phyloP scores from a whole-genome alignment of 2,888 invertebrate species.

The Volucella bombylans region DNA sequence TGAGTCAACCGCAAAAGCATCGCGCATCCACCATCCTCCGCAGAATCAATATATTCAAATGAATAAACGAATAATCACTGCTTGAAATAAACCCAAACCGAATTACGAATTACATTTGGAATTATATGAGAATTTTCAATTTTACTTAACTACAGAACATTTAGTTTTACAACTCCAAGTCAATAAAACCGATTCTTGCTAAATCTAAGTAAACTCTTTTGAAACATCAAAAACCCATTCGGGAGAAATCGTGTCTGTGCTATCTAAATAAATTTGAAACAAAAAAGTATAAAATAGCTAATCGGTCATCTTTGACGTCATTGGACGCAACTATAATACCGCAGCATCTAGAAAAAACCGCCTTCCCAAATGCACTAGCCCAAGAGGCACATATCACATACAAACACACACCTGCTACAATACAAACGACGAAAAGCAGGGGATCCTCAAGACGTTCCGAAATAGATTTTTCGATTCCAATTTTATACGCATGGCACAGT shows the following conservation, averaged over 20 bases:
- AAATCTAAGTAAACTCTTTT: constrained; percentile 15
- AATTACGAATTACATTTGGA: not conserved
- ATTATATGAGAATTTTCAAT: constrained; percentile 12
- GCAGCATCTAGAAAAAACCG: not conserved
- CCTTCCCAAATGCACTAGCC: constrained; percentile 29
- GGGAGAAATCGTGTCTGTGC: not conserved
- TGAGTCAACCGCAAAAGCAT: no score
- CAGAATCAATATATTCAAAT: no score
- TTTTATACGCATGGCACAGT: constrained; percentile 44
- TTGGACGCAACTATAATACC: constrained; percentile 28
- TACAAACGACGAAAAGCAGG: not conserved
- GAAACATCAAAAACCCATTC: constrained; percentile 10
- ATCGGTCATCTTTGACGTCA: constrained; percentile 71
- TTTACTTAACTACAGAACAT: not conserved
- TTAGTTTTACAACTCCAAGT: not conserved
- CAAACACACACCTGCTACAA: not conserved
- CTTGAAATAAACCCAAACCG: not conserved
- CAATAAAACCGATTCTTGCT: constrained; percentile 18
- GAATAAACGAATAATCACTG: not conserved
- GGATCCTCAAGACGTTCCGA: constrained; percentile 14
- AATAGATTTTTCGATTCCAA: constrained; percentile 54
- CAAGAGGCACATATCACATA: not conserved
- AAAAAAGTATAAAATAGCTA: constrained; percentile 52
- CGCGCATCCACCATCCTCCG: no score
- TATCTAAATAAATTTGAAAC: constrained; percentile 51